Evolutionary conservation across 2,888 invertebrate genomes (phyloP).

Genomic region (Lasiommata megera): DNA sequence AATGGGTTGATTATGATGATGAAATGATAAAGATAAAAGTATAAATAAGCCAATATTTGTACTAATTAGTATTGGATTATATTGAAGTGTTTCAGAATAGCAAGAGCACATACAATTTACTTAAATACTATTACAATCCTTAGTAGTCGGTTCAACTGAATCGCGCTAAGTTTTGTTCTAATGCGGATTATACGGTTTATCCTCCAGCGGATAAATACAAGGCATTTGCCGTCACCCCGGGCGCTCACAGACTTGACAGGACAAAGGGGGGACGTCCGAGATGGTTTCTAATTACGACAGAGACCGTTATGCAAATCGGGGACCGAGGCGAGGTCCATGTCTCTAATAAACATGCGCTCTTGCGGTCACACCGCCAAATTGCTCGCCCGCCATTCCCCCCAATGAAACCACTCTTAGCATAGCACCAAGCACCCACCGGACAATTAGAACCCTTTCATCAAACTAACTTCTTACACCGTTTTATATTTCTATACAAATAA

Average conservation of each 20-base stretch:
- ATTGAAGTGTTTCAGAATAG: constrained; percentile 15
- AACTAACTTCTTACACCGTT: constrained; percentile 33
- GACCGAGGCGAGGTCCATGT: constrained; percentile 64
- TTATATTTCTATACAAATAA: constrained; percentile 28
- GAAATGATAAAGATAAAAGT: neutral
- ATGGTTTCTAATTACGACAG: constrained; percentile 80
- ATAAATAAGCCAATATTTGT: neutral
- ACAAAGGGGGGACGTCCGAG: constrained; percentile 75
- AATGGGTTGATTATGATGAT: no score
- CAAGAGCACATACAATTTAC: constrained; percentile 16
- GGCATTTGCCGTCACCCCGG: constrained; percentile 63
- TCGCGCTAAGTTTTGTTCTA: constrained; percentile 52
- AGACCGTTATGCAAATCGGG: constrained; percentile 79
- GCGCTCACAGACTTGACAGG: constrained; percentile 55
- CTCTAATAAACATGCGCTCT: constrained; percentile 79
- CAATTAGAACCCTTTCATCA: constrained; percentile 65
- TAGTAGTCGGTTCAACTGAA: constrained; percentile 34
- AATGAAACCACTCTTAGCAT: constrained; percentile 64
- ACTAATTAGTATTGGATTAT: constrained; percentile 14
- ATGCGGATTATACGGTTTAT: constrained; percentile 60
- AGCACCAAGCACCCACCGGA: constrained; percentile 49
- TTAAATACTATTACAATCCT: constrained; percentile 30
- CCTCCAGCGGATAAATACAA: constrained; percentile 63
- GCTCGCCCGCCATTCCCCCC: constrained; percentile 59
- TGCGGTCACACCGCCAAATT: constrained; percentile 75